Percentiles rank a stretch among this genome's conserved stretches.
Evolutionary conservation across 2,113 vertebrate species (phyloP).

Genomic region (Marmota flaviventris): DNA sequence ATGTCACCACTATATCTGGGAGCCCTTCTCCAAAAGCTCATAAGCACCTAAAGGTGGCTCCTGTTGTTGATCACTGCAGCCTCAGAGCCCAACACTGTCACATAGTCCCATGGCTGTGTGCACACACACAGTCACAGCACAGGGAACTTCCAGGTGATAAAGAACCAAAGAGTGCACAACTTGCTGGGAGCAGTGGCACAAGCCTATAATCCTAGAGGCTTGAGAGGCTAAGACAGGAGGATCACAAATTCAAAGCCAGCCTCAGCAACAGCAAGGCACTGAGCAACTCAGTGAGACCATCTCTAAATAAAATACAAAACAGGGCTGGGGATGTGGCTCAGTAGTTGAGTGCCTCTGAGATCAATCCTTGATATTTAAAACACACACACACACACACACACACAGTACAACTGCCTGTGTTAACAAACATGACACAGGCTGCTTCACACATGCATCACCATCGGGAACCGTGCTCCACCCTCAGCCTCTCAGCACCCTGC

Average conservation of each 20-base stretch:
- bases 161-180: neutral
- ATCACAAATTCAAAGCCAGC: too few relatives aligned
- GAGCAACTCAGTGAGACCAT: too few relatives aligned
- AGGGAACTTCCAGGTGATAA: neutral
- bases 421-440: neutral
- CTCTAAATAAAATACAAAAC: too few relatives aligned
- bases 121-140: too few relatives aligned
- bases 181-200: neutral
- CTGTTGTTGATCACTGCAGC: neutral
- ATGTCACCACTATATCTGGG: neutral
- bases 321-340: too few relatives aligned
- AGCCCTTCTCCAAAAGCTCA: neutral
- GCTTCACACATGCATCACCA: neutral
- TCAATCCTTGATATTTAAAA: too few relatives aligned
- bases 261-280: too few relatives aligned
- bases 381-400: too few relatives aligned
- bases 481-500: neutral
- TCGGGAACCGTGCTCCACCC: neutral
- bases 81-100: neutral
- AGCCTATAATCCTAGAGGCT: too few relatives aligned
- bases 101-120: neutral
- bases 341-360: too few relatives aligned
- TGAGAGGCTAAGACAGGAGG: too few relatives aligned
- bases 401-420: neutral
- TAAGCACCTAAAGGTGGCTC: neutral